Percentiles rank a stretch among this genome's conserved stretches.
Evolutionary conservation across 2,888 invertebrate species (phyloP).

Genomic region (Malacosoma neustria): DNA sequence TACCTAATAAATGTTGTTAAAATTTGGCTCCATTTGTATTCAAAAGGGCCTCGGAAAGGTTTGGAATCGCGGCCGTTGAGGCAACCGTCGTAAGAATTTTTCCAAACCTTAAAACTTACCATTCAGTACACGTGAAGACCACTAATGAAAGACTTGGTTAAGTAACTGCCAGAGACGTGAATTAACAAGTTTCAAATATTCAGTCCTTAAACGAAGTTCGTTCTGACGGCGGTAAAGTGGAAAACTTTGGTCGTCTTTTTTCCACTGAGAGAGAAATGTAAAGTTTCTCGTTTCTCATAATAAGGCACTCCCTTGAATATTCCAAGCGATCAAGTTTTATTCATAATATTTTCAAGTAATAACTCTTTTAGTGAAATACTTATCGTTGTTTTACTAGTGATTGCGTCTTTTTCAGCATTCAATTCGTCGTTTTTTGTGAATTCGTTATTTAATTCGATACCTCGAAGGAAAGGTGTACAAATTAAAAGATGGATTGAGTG

Average conservation of each 20-base stretch:
- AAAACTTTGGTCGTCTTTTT: slow-evolving; percentile 52
- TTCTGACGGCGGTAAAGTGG: slow-evolving; percentile 63
- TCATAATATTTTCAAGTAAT: too few species aligned
- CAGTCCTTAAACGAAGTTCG: slow-evolving; percentile 60
- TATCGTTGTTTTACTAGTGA: too few species aligned
- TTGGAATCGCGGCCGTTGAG: slow-evolving; percentile 23
- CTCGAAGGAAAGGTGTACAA: too few species aligned
- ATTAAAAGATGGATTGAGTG: too few species aligned
- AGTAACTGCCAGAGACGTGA: slow-evolving; percentile 57
- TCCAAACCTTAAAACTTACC: slow-evolving; percentile 44
- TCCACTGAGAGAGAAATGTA: slow-evolving; percentile 30
- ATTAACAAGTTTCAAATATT: slow-evolving; percentile 71
- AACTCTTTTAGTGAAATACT: too few species aligned
- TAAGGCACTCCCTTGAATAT: slow-evolving; percentile 36
- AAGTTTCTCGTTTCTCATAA: slow-evolving; percentile 52
- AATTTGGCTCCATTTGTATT: slow-evolving; percentile 32
- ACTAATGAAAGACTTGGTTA: slow-evolving; percentile 72
- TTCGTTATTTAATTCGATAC: too few species aligned
- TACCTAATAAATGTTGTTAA: slow-evolving; percentile 1
- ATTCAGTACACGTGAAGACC: slow-evolving; percentile 62
- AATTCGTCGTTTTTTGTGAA: too few species aligned
- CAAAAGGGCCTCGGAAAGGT: slow-evolving; percentile 31
- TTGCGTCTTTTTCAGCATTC: too few species aligned
- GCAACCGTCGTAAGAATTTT: slow-evolving; percentile 40
- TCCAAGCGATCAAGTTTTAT: slow-evolving; percentile 18